Evolutionary conservation across 2,113 vertebrate species (phyloP).

Genomic region (Dendrocopos noguchii): DNA sequence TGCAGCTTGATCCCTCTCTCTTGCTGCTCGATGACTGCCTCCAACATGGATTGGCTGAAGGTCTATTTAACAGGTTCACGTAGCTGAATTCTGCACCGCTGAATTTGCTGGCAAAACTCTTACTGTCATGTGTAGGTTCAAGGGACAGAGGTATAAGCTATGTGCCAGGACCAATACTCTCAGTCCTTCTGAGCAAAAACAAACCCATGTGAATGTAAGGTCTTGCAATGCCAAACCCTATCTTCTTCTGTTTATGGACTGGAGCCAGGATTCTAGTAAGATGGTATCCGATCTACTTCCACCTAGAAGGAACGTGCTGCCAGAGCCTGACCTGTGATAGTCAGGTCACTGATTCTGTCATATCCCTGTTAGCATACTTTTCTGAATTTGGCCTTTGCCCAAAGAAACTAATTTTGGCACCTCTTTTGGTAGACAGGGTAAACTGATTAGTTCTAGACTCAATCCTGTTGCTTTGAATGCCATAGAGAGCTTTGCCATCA

Average conservation of each 20-base stretch:
- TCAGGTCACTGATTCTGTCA: not conserved
- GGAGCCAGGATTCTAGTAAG: not conserved
- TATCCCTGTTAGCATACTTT: not conserved
- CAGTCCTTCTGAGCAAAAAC: not conserved
- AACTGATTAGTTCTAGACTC: not conserved
- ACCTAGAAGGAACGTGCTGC: not conserved
- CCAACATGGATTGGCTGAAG: not conserved
- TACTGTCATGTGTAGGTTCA: not conserved
- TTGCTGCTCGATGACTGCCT: not conserved
- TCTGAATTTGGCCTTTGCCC: not conserved
- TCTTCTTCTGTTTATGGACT: not conserved
- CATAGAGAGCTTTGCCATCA: not conserved
- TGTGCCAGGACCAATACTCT: not conserved
- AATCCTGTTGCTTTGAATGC: not conserved
- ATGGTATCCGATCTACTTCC: rapidly evolving
- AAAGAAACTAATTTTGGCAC: not conserved
- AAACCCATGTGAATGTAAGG: not conserved
- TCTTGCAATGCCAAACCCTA: not conserved
- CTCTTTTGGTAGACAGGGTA: not conserved
- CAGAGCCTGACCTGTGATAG: not conserved
- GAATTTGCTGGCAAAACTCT: not conserved
- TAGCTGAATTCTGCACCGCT: not conserved
- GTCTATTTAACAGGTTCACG: not conserved
- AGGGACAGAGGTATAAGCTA: not conserved
- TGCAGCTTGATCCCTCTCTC: not conserved